A percentile compares a stretch with the other conserved stretches of the same genome.
Conservation (phyloP, 2,797 vertebrate genomes). For the Benthosema pterotum region DNA sequence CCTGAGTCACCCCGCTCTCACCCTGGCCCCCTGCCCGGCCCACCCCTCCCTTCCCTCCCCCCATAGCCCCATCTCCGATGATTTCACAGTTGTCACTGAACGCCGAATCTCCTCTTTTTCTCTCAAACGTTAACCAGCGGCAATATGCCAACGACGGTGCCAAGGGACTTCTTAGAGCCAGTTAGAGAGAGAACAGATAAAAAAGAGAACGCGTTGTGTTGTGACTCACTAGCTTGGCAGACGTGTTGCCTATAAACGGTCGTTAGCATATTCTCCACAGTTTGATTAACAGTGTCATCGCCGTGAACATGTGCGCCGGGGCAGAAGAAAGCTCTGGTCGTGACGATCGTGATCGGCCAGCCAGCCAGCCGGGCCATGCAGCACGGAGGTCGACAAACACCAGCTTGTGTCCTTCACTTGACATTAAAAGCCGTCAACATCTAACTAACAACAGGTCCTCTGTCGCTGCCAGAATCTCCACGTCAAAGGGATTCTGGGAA, state of each 20-base stretch:
- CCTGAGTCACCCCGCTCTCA: slow-evolving; percentile 45
- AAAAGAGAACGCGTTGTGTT: slow-evolving; percentile 3
- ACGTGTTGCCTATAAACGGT: slow-evolving; percentile 23
- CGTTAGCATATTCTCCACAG: slow-evolving; percentile 46
- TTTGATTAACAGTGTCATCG: slow-evolving; percentile 32
- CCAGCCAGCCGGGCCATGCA: slow-evolving; percentile 4
- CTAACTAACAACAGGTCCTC: slow-evolving; percentile 64
- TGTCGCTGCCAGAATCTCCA: slow-evolving; percentile 44
- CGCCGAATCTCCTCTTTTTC: slow-evolving; percentile 65
- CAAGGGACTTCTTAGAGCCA: slow-evolving; percentile 39
- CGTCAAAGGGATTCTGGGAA: slow-evolving; percentile 35
- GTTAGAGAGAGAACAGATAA: slow-evolving; percentile 17
- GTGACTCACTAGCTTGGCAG: slow-evolving; percentile 36
- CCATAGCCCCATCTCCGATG: slow-evolving; percentile 64
- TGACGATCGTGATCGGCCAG: slow-evolving; percentile 11
- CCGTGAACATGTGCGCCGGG: slow-evolving; percentile 9
- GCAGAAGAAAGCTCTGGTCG: slow-evolving; percentile 33
- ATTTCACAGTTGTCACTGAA: slow-evolving; percentile 80
- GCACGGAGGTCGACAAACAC: background rate
- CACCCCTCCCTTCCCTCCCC: slow-evolving; percentile 64
- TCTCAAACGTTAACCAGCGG: slow-evolving; percentile 52
- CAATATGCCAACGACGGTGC: slow-evolving; percentile 64
- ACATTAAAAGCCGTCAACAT: slow-evolving; percentile 65
- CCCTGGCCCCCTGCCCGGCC: slow-evolving; percentile 46
- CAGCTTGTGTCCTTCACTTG: slow-evolving; percentile 56